phyloP scores from a whole-genome alignment of 2,888 invertebrate species.

The Stenichneumon culpator region DNA sequence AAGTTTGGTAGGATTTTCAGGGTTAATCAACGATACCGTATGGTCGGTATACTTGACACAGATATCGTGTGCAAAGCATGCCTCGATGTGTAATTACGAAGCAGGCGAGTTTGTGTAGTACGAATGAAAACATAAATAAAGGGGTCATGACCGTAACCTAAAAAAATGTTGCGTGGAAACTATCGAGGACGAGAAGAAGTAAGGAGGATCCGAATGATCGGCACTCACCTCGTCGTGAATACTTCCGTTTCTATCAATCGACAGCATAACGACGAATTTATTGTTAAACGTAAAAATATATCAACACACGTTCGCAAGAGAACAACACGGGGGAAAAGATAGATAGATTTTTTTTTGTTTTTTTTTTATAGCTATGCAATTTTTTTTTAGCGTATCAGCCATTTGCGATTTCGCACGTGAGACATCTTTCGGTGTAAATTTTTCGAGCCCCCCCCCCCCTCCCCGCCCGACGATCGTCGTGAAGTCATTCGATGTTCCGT shows the following conservation, averaged over 20 bases:
- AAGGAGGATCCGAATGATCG: not conserved
- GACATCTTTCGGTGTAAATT: slow-evolving; percentile 33
- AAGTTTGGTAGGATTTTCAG: not conserved
- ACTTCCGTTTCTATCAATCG: slow-evolving; percentile 59
- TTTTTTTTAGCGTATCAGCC: slow-evolving; percentile 57
- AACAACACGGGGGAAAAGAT: slow-evolving; percentile 34
- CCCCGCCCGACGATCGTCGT: not conserved
- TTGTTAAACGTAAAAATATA: slow-evolving; percentile 32
- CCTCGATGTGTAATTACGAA: slow-evolving; percentile 1
- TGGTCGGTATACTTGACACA: not conserved
- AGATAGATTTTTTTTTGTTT: slow-evolving; percentile 5
- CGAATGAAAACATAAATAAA: slow-evolving; percentile 68
- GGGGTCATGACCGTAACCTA: slow-evolving; percentile 68
- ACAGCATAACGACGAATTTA: slow-evolving; percentile 60
- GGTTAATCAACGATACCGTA: slow-evolving; percentile 4
- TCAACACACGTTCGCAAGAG: slow-evolving; percentile 7
- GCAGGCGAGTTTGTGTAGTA: slow-evolving; percentile 32
- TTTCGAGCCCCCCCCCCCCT: not conserved
- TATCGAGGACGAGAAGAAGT: slow-evolving; percentile 11
- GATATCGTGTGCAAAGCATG: slow-evolving; percentile 14
- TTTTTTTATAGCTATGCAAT: slow-evolving; percentile 52
- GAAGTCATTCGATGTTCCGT: slow-evolving; percentile 22
- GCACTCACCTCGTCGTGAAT: slow-evolving; percentile 62
- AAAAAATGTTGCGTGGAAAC: slow-evolving; percentile 30
- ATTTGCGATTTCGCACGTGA: slow-evolving; percentile 41